Percentiles rank a stretch among this genome's conserved stretches.
These are phyloP conservation scores for Nowickia ferox DNA, from an alignment of 2,888 invertebrate genomes.

Conservation along the genomic window DNA sequence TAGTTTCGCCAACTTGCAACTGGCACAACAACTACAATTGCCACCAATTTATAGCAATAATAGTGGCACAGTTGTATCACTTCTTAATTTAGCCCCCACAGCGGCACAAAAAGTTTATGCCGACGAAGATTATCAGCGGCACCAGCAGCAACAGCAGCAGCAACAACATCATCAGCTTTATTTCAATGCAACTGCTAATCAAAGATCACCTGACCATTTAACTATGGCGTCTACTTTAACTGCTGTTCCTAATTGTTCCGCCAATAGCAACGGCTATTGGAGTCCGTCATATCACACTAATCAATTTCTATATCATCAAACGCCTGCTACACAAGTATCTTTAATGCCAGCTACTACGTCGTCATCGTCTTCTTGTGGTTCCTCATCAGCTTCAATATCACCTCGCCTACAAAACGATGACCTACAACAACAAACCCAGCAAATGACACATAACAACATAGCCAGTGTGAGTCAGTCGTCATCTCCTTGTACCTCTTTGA, in stretches of 20 bases:
- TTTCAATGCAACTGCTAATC: slow-evolving; percentile 48
- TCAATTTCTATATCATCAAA: slow-evolving; percentile 64
- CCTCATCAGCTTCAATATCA: slow-evolving; percentile 68
- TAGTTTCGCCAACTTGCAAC: slow-evolving; percentile 40
- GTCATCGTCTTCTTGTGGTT: slow-evolving; percentile 58
- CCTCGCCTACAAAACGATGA: slow-evolving; percentile 65
- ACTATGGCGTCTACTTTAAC: slow-evolving; percentile 57
- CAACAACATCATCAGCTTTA: slow-evolving; percentile 65
- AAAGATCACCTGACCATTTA: slow-evolving; percentile 67
- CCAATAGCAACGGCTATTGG: slow-evolving; percentile 67
- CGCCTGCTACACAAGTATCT: slow-evolving; percentile 36
- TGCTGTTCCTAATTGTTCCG: slow-evolving; percentile 49
- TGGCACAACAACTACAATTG: slow-evolving; percentile 28
- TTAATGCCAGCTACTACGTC: slow-evolving; percentile 42
- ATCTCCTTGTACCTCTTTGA: slow-evolving; percentile 46
- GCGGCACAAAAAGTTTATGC: slow-evolving; percentile 44
- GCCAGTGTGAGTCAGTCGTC: slow-evolving; percentile 24
- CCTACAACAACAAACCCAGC: slow-evolving; percentile 43
- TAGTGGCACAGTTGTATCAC: slow-evolving; percentile 57
- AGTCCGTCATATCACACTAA: slow-evolving; percentile 65
- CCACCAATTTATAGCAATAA: slow-evolving; percentile 60
- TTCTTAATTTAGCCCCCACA: slow-evolving; percentile 71
- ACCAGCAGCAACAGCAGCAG: slow-evolving; percentile 49
- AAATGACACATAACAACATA: slow-evolving; percentile 21
- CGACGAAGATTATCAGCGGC: slow-evolving; percentile 59